Percentiles rank a stretch among this genome's conserved stretches.
Evolutionary conservation across 2,888 invertebrate species (phyloP).

Genomic region (Aleiodes testaceus): DNA sequence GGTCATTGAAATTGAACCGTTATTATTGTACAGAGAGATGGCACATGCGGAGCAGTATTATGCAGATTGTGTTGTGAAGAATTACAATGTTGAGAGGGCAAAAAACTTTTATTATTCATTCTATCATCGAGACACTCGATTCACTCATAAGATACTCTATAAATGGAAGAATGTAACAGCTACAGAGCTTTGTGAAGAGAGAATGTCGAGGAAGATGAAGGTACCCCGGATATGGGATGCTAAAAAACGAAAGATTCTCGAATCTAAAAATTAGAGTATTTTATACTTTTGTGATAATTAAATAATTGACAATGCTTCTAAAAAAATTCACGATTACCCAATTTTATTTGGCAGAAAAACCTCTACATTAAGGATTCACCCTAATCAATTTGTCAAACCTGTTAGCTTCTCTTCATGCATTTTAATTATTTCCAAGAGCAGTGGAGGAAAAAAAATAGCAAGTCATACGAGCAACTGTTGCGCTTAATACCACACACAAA

Average conservation of each 20-base stretch:
- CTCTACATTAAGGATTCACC: no score
- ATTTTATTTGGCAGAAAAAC: no score
- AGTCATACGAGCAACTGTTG: conserved; percentile 53
- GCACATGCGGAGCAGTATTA: conserved; percentile 65
- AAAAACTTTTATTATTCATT: conserved; percentile 27
- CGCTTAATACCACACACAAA: conserved; percentile 37
- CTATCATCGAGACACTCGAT: conserved; percentile 34
- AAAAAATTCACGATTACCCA: no score
- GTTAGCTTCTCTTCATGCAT: neutral
- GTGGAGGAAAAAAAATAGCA: conserved; percentile 3
- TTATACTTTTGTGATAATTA: no score
- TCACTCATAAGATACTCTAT: neutral
- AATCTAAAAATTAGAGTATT: no score
- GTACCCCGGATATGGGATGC: no score
- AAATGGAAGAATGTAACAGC: conserved; percentile 8
- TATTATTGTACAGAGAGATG: conserved; percentile 69
- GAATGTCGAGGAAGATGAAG: neutral
- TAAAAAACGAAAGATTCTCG: no score
- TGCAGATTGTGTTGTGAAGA: conserved; percentile 53
- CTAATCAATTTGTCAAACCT: no score
- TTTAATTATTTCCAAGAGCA: neutral
- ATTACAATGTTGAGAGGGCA: conserved; percentile 20
- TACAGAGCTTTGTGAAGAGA: neutral
- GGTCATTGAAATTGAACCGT: conserved; percentile 62
- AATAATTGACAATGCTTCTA: no score